Conservation (phyloP, 2,113 vertebrate species). For the Tauraco erythrolophus region DNA sequence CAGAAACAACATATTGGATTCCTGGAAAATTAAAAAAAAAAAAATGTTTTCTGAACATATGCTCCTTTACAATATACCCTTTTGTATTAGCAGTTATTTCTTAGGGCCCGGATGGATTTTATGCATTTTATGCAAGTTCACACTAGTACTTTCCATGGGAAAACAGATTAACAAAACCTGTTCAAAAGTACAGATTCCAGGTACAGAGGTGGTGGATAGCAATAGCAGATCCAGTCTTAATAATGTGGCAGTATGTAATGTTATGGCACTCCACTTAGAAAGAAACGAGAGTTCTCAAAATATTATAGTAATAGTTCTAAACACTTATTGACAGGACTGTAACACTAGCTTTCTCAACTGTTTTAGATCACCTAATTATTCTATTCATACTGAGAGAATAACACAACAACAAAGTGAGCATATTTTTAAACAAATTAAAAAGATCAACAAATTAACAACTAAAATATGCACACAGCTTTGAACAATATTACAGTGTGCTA, state of each 20-base stretch:
- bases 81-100: not conserved
- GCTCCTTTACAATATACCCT: not conserved
- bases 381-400: not conserved
- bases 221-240: not conserved
- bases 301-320: not conserved
- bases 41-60: not conserved
- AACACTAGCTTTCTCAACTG: not conserved
- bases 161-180: not conserved
- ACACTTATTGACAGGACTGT: not conserved
- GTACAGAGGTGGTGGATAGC: not conserved
- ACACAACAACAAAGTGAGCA: not conserved
- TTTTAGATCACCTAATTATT: not conserved
- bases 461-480: not conserved
- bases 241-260: not conserved
- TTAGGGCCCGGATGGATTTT: not conserved
- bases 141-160: not conserved
- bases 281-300: not conserved
- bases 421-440: not conserved
- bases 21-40: not conserved
- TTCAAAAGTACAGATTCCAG: not conserved
- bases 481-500: not conserved
- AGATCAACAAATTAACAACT: not conserved
- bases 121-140: not conserved
- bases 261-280: not conserved
- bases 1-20: not conserved